A percentile compares a stretch with the other conserved stretches of the same genome.
These are phyloP conservation scores for Mythimna ferrago DNA, from an alignment of 2,888 invertebrate genomes.

Conservation along the genomic window DNA sequence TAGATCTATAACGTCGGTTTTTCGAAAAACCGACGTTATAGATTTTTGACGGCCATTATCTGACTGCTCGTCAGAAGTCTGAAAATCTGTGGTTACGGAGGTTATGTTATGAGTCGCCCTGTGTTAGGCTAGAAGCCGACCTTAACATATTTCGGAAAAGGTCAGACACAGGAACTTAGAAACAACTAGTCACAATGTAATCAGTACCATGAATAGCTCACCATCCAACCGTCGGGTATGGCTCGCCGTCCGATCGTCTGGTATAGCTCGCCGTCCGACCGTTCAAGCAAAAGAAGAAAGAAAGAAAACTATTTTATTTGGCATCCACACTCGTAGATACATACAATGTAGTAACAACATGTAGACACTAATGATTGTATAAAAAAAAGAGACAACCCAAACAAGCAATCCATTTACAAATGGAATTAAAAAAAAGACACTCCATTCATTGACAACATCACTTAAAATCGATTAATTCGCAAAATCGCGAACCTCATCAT, in stretches of 20 bases:
- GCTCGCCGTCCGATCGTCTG: too few relatives aligned
- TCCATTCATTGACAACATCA: slow-evolving; percentile 18
- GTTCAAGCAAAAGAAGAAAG: neutral
- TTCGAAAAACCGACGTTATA: neutral
- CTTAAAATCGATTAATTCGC: slow-evolving; percentile 70
- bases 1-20: neutral
- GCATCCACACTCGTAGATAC: too few relatives aligned
- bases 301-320: too few relatives aligned
- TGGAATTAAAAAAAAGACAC: slow-evolving; percentile 2
- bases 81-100: neutral
- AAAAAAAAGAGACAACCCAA: too few relatives aligned
- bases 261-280: too few relatives aligned
- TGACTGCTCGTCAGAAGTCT: neutral
- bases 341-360: too few relatives aligned
- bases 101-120: too few relatives aligned
- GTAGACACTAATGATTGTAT: too few relatives aligned
- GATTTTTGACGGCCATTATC: neutral
- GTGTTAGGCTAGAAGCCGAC: neutral
- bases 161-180: neutral
- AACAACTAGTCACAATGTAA: neutral
- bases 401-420: neutral
- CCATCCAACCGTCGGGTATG: too few relatives aligned
- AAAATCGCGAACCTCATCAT: slow-evolving; percentile 65
- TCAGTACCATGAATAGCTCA: neutral
- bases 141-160: neutral